These are phyloP conservation scores for Heliconius ismenius DNA, from an alignment of 2,888 invertebrate genomes.

Conservation along the genomic window DNA sequence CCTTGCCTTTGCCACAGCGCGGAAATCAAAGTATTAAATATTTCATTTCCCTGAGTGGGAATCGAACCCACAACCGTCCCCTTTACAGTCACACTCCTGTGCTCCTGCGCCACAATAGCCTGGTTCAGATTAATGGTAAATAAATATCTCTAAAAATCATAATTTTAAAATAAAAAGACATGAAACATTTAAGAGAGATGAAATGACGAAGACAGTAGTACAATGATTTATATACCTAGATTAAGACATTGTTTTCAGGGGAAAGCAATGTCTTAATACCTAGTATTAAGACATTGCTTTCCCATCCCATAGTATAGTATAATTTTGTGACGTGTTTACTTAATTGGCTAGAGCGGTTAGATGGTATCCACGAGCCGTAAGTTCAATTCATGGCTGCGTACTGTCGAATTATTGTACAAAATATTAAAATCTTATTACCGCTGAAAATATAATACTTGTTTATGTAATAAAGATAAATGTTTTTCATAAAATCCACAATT, in stretches of 20 bases:
- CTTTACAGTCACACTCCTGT: too few species aligned
- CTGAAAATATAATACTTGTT: not conserved
- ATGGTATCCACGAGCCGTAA: slow-evolving; percentile 3
- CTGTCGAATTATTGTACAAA: not conserved
- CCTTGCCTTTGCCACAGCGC: not conserved
- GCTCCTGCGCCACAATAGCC: too few species aligned
- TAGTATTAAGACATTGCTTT: too few species aligned
- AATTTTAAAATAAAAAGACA: too few species aligned
- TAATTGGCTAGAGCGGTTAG: slow-evolving; percentile 14
- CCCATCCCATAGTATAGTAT: not conserved
- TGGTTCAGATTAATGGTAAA: too few species aligned
- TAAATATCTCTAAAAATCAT: too few species aligned
- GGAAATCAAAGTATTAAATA: not conserved
- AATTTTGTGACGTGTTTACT: not conserved
- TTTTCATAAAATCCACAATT: not conserved
- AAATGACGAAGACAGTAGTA: too few species aligned
- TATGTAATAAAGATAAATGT: not conserved
- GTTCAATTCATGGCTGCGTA: not conserved
- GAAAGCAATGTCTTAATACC: too few species aligned
- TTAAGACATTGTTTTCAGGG: not conserved
- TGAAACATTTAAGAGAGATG: too few species aligned
- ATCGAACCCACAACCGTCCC: not conserved
- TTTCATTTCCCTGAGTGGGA: not conserved
- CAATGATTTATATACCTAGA: not conserved
- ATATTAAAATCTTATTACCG: not conserved